These are phyloP conservation scores for Callionymus lyra DNA, from an alignment of 2,113 vertebrate genomes.

Conservation along the genomic window DNA sequence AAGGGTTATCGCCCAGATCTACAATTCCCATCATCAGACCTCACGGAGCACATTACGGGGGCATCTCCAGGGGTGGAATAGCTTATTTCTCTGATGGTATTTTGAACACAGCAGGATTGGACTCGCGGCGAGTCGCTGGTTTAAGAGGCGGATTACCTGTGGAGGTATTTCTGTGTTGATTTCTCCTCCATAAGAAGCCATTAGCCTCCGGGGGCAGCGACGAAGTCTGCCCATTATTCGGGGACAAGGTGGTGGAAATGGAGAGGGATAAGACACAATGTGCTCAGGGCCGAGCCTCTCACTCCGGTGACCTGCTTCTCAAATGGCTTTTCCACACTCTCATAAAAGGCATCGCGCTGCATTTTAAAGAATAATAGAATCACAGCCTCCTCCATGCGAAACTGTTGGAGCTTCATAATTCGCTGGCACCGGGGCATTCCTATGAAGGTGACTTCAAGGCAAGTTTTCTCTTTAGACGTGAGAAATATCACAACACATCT, in stretches of 20 bases:
- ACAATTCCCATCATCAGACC: conserved; percentile 12
- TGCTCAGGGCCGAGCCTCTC: conserved; percentile 60
- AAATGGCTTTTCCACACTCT: conserved; percentile 68
- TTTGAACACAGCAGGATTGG: conserved; percentile 45
- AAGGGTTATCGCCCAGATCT: conserved; percentile 12
- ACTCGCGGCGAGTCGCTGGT: conserved; percentile 39
- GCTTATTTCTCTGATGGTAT: conserved; percentile 46
- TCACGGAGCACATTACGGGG: conserved; percentile 25
- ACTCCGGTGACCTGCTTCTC: conserved; percentile 61
- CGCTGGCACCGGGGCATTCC: conserved; percentile 55
- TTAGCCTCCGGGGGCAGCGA: conserved; percentile 60
- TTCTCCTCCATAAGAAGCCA: conserved; percentile 58
- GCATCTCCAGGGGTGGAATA: conserved; percentile 25
- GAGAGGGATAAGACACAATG: conserved; percentile 68
- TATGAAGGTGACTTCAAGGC: conserved; percentile 71
- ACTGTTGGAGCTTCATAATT: conserved; percentile 70
- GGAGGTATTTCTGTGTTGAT: conserved; percentile 59
- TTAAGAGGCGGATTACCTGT: conserved; percentile 59
- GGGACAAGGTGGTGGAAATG: conserved; percentile 67
- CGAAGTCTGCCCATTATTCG: conserved; percentile 65
- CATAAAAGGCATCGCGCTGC: conserved; percentile 67
- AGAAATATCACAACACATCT: too few species aligned
- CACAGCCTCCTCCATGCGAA: conserved; percentile 59
- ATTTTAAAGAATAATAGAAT: conserved; percentile 75
- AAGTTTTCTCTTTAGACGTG: conserved; percentile 49